Evolutionary conservation across 2,888 invertebrate species (phyloP), one percentile per base, ranked within the genome.

Genomic region (Amphipyra berbera): DNA sequence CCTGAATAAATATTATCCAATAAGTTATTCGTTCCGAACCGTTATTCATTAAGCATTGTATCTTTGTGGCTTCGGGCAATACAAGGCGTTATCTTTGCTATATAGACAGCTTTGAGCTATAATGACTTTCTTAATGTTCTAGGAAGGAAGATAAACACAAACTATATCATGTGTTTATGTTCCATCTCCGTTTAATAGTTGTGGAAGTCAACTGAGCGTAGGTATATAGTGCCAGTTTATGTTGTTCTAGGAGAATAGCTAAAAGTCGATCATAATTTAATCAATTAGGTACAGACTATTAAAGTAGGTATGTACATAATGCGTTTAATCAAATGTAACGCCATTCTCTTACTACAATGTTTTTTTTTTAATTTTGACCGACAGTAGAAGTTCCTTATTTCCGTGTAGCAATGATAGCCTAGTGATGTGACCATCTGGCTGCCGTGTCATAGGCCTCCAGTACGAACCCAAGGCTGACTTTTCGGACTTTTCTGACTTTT

Each of bases 71-170:
- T 30, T 65, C 44, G 47, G 44, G 33, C 46, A 61, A 55, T 40
- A 62, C 41, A 58, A 44, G 30, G 42, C 54, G 6, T 44, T 69
- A 68, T 69, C 68, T 73, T 54, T 37, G 40, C 46, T 47, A 40
- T 68, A 55, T 68, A 46, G 45, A 61, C 44, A 50, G 41, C 38
- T 65, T n/a, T 58, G 14, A 35, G 53, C 53, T 50, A 54, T 67
- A 60, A 67, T 67, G 59, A 54, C 73, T 73, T 73, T 50, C 68
- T 52, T 69, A 73, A 73, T 69, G 68, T 60, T 61, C 42, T 50
- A 52, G 50, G 54, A 50, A 42, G 61, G 38, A 67, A 66, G 38
- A 72, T 40, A 60, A 54, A 67, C 30, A 54, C 38, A 8, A 60
- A 73, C 38, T 72, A 15, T 50, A 42, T 54, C 53, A 60, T 46